phyloP scores from a whole-genome alignment of 1,140 invertebrate species.

The Drosophila ogumai region DNA sequence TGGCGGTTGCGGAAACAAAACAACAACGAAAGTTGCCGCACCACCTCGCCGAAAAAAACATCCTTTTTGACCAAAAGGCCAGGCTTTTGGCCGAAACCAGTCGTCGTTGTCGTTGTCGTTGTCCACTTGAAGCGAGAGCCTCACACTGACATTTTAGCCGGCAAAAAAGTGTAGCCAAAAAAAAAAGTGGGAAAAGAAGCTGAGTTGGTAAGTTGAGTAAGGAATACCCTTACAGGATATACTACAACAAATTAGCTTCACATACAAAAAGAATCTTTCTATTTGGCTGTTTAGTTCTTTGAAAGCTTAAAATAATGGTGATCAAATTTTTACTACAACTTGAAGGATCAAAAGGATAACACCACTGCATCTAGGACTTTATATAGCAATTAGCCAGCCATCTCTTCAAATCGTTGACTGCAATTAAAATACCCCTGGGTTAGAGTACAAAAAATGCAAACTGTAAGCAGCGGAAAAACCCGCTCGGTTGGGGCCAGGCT shows the following conservation, averaged over 20 bases:
- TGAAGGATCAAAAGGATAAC: not conserved
- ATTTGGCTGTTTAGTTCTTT: not conserved
- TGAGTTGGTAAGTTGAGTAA: too few species aligned
- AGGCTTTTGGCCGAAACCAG: constrained; percentile 63
- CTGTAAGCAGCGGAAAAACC: constrained; percentile 29
- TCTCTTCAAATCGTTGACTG: not conserved
- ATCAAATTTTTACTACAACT: not conserved
- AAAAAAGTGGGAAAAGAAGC: constrained; percentile 32
- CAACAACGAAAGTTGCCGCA: constrained; percentile 68
- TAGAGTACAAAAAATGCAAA: constrained; percentile 4
- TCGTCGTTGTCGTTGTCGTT: constrained; percentile 18
- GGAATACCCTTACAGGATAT: not conserved
- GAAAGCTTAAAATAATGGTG: not conserved
- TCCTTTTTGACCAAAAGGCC: constrained; percentile 72
- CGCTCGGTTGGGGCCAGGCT: constrained; percentile 18
- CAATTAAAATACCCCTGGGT: not conserved
- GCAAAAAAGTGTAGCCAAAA: constrained; percentile 17
- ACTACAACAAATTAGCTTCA: not conserved
- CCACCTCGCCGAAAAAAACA: constrained; percentile 62
- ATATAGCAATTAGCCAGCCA: not conserved
- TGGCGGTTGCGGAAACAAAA: constrained; percentile 76
- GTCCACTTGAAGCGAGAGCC: constrained; percentile 50
- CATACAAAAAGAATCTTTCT: too few species aligned
- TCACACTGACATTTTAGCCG: constrained; percentile 67
- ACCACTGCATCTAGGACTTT: not conserved